A percentile compares a stretch with the other conserved stretches of the same genome.
These are phyloP conservation scores for Sebastes goodei DNA, from an alignment of 2,797 vertebrate genomes.

Conservation along the genomic window DNA sequence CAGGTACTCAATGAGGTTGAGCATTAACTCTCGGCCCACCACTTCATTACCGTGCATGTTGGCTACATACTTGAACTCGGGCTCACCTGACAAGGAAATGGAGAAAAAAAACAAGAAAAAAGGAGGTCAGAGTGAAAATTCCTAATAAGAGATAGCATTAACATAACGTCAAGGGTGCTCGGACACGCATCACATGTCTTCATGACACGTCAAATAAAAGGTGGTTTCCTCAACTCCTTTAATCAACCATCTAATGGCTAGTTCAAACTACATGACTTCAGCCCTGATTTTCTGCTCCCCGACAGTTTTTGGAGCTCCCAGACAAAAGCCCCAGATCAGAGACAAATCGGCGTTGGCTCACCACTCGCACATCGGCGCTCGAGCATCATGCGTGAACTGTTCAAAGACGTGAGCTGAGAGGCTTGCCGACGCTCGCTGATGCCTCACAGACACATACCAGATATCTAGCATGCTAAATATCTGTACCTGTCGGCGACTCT, in stretches of 20 bases:
- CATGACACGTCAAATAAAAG: not conserved
- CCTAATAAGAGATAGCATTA: not conserved
- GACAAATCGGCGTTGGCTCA: too few species aligned
- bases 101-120: not conserved
- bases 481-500: too few species aligned
- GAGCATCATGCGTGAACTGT: too few species aligned
- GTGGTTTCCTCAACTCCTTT: not conserved
- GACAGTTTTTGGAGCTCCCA: too few species aligned
- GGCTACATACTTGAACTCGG: conserved; percentile 96
- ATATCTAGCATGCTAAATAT: too few species aligned
- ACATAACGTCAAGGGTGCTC: not conserved
- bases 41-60: conserved; percentile 99
- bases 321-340: too few species aligned
- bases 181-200: not conserved
- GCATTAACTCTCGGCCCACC: conserved; percentile 92
- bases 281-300: too few species aligned
- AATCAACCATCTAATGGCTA: not conserved
- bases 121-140: not conserved
- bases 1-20: conserved; percentile 97
- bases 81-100: conserved; percentile 85
- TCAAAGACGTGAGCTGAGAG: too few species aligned
- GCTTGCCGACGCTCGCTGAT: too few species aligned
- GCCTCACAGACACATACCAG: too few species aligned
- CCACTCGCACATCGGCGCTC: too few species aligned
- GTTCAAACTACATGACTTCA: too few species aligned